Conservation (phyloP, 2,888 invertebrate genomes). For the Cerceris ruficornis region DNA sequence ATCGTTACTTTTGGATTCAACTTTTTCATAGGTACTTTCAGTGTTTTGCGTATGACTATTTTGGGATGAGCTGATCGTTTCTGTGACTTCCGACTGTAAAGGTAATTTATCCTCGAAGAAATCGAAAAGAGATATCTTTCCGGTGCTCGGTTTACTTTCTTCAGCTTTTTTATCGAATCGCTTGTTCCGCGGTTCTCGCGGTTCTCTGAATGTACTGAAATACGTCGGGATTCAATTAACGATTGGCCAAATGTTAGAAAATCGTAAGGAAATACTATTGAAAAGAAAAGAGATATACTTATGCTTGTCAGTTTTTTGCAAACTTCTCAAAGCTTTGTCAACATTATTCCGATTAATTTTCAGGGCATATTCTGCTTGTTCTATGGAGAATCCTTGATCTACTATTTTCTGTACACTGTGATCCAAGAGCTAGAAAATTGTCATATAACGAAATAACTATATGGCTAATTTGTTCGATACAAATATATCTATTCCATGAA, state of each 20-base stretch:
- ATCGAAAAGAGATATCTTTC: conserved; percentile 91
- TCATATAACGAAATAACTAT: background rate
- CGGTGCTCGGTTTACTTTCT: conserved; percentile 87
- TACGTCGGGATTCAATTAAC: conserved; percentile 1
- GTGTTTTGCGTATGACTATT: conserved; percentile 53
- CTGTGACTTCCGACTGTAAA: conserved; percentile 82
- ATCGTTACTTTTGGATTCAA: conserved; percentile 66
- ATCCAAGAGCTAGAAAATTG: conserved; percentile 84
- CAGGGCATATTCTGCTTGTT: conserved; percentile 89
- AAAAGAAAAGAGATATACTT: conserved; percentile 60
- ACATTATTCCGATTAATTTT: conserved; percentile 88
- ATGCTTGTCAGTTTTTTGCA: conserved; percentile 83
- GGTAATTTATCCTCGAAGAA: conserved; percentile 92
- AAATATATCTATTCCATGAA: conserved; percentile 4
- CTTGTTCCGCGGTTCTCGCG: conserved; percentile 82
- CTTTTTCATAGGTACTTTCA: conserved; percentile 72
- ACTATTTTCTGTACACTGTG: conserved; percentile 90
- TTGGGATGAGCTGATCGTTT: conserved; percentile 78
- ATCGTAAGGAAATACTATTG: background rate
- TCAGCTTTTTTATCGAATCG: conserved; percentile 82
- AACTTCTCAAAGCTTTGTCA: conserved; percentile 87
- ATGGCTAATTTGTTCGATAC: conserved; percentile 4
- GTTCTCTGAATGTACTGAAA: conserved; percentile 68
- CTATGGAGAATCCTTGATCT: conserved; percentile 90
- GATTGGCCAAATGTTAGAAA: background rate